These are phyloP conservation scores for Macaria notata DNA, from an alignment of 2,888 invertebrate genomes.

Conservation along the genomic window DNA sequence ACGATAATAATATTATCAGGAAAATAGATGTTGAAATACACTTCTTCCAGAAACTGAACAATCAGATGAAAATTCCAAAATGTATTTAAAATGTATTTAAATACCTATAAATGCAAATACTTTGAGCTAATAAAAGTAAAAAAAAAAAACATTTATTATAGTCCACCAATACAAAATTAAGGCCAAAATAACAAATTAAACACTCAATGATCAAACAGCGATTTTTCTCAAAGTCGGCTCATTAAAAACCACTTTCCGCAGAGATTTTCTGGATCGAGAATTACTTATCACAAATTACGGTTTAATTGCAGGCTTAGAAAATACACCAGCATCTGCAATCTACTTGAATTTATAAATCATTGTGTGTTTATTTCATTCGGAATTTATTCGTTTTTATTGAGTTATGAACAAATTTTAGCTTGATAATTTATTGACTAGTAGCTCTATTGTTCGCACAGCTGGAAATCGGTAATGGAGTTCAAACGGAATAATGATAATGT, in stretches of 20 bases:
- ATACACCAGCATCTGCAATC: constrained; percentile 1
- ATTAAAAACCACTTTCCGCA: constrained; percentile 32
- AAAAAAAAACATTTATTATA: background rate
- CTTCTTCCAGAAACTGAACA: too few species aligned
- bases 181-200: constrained; percentile 15
- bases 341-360: too few species aligned
- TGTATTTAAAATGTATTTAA: too few species aligned
- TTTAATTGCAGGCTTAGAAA: constrained; percentile 29
- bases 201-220: too few species aligned
- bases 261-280: constrained; percentile 26
- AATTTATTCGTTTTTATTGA: background rate
- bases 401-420: background rate
- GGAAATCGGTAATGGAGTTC: background rate
- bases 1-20: background rate
- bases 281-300: constrained; percentile 29
- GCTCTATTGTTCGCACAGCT: constrained; percentile 1
- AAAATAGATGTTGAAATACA: background rate
- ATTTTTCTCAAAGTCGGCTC: constrained; percentile 29
- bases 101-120: background rate
- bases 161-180: constrained; percentile 2
- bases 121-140: background rate
- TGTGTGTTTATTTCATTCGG: too few species aligned
- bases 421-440: constrained; percentile 1
- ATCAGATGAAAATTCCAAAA: too few species aligned
- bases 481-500: background rate